Base-by-base conservation (phyloP, 2,797 vertebrate genomes). In the Argentina silus region DNA sequence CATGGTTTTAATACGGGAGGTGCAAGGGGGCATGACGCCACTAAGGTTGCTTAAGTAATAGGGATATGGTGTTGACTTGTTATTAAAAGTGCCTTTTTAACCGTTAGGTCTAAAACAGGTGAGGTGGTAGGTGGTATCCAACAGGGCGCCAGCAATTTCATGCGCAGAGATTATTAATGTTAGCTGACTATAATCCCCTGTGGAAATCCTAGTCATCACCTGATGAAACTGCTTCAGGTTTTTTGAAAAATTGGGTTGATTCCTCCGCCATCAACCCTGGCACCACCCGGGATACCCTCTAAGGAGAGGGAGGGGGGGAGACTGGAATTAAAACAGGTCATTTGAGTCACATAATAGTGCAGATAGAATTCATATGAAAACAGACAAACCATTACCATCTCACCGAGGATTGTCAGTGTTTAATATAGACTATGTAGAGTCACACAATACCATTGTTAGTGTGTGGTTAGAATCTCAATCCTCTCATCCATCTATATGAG, bases 401-500 rank as follows among this genome's bases (percentile, higher is more conserved):
- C 61, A 44, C 61, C 43, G n/a, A 63, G 11, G n/a, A 8, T 9
- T 62, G 59, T 43, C 48, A 50, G 48, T 50, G 8, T 50, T 50
- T 14, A 50, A 50, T 9, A 50, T 9, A 50, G 14, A 1, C 8
- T 50, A 9, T 50, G 21, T 17, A 23, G 56, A 8, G 14, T 9
- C 14, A 53, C 48, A 70, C 17, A 51, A 50, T 11, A 42, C 59
- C 69, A 76, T 64, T 10, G 73, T 86, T 86, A 81, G 76, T 73
- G 59, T 70, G 48, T 69, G 60, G 76, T 81, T 83, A 83, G 67
- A 81, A 79, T 79, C 71, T 61, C 78, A 75, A 67, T 74, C 74
- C 65, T 72, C 61, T 23, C 53, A 63, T 56, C 48, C 45, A 67
- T 70, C 44, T 67, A 65, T 70, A 42, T 42, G 5, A 76, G 51